Percentiles rank a stretch among this genome's conserved stretches.
Conservation (phyloP, 2,113 vertebrate species). For the Galbula dea region DNA sequence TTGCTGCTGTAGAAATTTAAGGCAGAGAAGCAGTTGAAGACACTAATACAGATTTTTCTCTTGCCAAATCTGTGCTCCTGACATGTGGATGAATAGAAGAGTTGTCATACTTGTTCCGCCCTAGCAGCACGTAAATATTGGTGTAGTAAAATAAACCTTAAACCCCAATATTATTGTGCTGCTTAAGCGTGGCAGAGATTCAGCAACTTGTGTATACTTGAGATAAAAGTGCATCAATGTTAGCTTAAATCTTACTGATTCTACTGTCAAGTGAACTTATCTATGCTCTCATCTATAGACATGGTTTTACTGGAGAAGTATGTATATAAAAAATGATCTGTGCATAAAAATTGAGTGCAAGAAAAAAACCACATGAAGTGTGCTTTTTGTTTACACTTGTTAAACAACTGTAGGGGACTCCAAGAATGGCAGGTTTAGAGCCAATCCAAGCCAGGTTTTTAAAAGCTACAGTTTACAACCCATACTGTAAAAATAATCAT, state of each 20-base stretch:
- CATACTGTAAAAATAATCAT: background rate
- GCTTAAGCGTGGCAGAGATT: slow-evolving; percentile 91
- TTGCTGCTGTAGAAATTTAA: slow-evolving; percentile 97
- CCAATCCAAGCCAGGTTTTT: background rate
- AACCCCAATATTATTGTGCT: slow-evolving; percentile 99
- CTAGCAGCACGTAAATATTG: slow-evolving; percentile 99
- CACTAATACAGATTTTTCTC: background rate
- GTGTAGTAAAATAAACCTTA: slow-evolving; percentile 84
- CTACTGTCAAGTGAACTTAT: background rate
- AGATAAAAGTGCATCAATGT: background rate
- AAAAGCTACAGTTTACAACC: background rate
- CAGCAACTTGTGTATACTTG: slow-evolving; percentile 26
- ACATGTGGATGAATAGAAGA: slow-evolving; percentile 17
- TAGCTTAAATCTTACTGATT: background rate
- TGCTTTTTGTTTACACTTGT: background rate
- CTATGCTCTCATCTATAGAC: background rate
- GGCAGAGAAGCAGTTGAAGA: slow-evolving; percentile 71
- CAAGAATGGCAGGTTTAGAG: background rate
- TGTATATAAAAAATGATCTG: background rate
- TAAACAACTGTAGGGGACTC: background rate
- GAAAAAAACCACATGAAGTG: background rate
- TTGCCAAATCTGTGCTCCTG: background rate
- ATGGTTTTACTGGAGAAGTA: background rate
- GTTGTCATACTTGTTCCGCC: slow-evolving; percentile 82
- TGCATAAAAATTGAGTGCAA: background rate